Conservation (phyloP, 2,888 invertebrate species). For the Cancer borealis region DNA sequence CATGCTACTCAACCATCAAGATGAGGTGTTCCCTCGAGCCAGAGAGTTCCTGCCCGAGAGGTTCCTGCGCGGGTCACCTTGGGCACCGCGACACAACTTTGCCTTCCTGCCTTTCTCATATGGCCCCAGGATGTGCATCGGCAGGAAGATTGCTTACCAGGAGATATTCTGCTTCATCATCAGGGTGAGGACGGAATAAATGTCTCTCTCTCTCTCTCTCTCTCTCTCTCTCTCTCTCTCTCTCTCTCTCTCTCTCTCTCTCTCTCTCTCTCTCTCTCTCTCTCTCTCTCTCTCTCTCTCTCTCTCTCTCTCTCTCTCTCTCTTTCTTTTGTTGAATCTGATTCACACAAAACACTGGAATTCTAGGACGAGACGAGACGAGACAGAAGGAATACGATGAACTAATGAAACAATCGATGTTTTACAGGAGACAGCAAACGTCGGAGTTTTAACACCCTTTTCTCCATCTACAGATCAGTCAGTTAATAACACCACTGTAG, state of each 20-base stretch:
- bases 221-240: neutral
- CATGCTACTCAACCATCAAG: conserved; percentile 64
- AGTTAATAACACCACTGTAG: too few relatives aligned
- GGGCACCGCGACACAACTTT: conserved; percentile 64
- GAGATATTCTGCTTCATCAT: conserved; percentile 63
- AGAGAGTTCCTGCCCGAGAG: conserved; percentile 70
- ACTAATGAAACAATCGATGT: too few relatives aligned
- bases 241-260: neutral
- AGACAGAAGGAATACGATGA: too few relatives aligned
- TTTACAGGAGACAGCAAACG: too few relatives aligned
- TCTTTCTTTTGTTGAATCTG: too few relatives aligned
- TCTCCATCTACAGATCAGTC: too few relatives aligned
- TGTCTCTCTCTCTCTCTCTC: neutral
- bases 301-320: too few relatives aligned
- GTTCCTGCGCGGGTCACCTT: conserved; percentile 60
- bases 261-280: neutral
- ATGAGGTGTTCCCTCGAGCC: conserved; percentile 64
- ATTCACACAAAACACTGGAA: too few relatives aligned
- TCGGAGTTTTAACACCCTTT: too few relatives aligned
- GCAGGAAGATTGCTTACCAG: conserved; percentile 70
- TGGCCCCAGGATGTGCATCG: conserved; percentile 72
- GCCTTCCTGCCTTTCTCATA: conserved; percentile 71
- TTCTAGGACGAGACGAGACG: too few relatives aligned
- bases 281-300: neutral
- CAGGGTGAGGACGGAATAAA: conserved; percentile 53